Percentiles rank a stretch among this genome's conserved stretches.
phyloP scores from a whole-genome alignment of 1,140 invertebrate species.

The Scaptomyza montana region DNA sequence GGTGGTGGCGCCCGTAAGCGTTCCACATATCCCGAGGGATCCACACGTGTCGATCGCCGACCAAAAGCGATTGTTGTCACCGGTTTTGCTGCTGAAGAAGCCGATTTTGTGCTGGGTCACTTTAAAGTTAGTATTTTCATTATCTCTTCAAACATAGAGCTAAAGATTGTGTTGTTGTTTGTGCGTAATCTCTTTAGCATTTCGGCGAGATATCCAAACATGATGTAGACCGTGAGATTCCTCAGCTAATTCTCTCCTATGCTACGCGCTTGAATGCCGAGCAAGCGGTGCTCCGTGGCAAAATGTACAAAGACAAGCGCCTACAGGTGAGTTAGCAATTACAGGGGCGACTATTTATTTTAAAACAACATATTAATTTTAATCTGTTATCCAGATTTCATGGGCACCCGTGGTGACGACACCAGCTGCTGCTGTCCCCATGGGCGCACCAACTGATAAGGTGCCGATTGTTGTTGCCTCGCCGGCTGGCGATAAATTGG shows the following conservation, averaged over 20 bases:
- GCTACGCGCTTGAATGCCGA: constrained; percentile 83
- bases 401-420: constrained; percentile 78
- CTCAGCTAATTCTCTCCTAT: constrained; percentile 79
- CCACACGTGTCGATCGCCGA: constrained; percentile 78
- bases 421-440: constrained; percentile 34
- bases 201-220: constrained; percentile 83
- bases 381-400: constrained; percentile 53
- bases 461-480: constrained; percentile 9
- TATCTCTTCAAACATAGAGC: not conserved
- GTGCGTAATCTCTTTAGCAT: constrained; percentile 46
- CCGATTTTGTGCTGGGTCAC: constrained; percentile 81
- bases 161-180: not conserved
- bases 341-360: not conserved
- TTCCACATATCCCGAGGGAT: constrained; percentile 67
- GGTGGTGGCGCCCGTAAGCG: constrained; percentile 53
- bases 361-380: no score
- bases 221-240: constrained; percentile 80
- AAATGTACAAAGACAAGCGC: constrained; percentile 82
- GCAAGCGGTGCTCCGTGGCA: constrained; percentile 81
- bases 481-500: constrained; percentile 26
- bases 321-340: constrained; percentile 65
- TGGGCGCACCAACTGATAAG: constrained; percentile 68
- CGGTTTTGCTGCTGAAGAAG: constrained; percentile 78
- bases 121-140: constrained; percentile 69
- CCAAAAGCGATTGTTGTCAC: constrained; percentile 80